Conservation (phyloP, 1,140 invertebrate genomes). For the Chironomus tepperi region DNA sequence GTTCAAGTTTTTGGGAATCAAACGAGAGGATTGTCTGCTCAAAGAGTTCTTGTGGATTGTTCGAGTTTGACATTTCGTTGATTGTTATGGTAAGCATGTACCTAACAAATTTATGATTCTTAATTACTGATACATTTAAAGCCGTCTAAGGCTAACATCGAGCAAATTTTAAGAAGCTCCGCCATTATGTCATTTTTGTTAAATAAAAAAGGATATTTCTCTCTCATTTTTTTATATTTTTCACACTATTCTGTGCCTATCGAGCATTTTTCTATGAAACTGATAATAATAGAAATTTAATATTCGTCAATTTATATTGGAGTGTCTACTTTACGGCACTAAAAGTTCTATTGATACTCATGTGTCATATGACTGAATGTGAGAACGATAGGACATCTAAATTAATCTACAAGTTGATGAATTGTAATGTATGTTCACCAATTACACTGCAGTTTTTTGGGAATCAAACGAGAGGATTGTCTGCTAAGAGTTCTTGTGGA, state of each 20-base stretch:
- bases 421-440: background rate
- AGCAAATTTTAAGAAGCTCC: too few species aligned
- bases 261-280: background rate
- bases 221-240: too few species aligned
- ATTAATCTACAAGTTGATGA: background rate
- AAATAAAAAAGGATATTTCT: too few species aligned
- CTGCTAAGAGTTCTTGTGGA: background rate
- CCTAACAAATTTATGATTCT: too few species aligned
- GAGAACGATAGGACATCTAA: background rate
- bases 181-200: too few species aligned
- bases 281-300: background rate
- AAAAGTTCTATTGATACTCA: background rate
- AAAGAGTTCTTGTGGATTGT: background rate
- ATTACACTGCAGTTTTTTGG: background rate
- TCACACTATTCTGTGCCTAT: background rate
- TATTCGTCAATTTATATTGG: background rate
- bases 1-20: constrained; percentile 3
- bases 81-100: background rate
- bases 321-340: background rate
- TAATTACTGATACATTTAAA: too few species aligned
- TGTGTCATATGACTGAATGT: background rate
- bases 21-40: background rate
- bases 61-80: background rate
- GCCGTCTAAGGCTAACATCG: too few species aligned
- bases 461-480: background rate